These are phyloP conservation scores for Eolophus roseicapilla DNA, from an alignment of 2,113 vertebrate genomes.

Conservation along the genomic window DNA sequence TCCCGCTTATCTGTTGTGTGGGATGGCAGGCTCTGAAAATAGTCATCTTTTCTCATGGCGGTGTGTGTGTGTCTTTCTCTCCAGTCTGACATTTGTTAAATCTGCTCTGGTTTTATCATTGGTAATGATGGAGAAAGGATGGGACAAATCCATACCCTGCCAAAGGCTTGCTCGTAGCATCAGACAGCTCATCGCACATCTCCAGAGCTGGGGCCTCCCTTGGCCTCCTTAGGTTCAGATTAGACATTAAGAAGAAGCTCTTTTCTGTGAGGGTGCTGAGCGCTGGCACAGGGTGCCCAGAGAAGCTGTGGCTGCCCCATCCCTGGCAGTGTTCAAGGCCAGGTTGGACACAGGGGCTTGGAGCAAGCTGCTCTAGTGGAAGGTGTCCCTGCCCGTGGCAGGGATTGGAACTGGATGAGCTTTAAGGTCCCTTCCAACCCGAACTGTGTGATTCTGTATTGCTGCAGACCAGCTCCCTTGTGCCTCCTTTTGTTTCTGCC, in stretches of 20 bases:
- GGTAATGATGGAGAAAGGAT: background rate
- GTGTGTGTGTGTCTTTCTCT: background rate
- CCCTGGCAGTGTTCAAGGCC: background rate
- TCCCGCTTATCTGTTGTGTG: slow-evolving; percentile 24
- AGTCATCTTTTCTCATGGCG: background rate
- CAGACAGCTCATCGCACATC: fast-evolving
- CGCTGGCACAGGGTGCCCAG: background rate
- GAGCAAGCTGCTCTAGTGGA: background rate
- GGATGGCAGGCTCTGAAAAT: slow-evolving; percentile 42
- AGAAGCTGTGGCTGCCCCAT: background rate
- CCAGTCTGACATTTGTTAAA: slow-evolving; percentile 9
- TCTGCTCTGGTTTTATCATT: background rate
- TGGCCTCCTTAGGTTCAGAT: background rate
- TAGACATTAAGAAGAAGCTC: background rate
- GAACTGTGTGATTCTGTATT: background rate
- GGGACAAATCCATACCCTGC: background rate
- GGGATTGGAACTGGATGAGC: background rate
- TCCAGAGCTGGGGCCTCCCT: background rate
- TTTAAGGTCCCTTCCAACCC: background rate
- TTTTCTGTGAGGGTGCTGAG: background rate
- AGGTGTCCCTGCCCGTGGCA: background rate
- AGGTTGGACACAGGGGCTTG: too few species aligned
- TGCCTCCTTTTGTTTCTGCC: background rate
- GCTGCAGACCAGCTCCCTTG: background rate
- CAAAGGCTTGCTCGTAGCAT: background rate